Evolutionary conservation across 2,113 vertebrate species (phyloP).

Genomic region (Chaetura pelagica): DNA sequence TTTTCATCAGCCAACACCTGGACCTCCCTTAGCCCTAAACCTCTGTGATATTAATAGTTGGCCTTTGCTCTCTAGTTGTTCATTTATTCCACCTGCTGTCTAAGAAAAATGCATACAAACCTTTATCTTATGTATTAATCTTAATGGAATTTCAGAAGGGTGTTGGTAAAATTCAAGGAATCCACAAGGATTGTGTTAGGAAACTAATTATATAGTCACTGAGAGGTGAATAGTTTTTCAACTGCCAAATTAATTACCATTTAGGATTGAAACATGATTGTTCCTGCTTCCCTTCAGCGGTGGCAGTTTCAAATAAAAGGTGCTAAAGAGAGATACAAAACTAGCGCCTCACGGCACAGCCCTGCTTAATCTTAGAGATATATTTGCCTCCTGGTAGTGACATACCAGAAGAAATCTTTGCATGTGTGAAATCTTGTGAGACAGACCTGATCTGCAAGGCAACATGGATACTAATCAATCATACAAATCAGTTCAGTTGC

Average conservation of each 20-base stretch:
- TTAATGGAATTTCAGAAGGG: not conserved
- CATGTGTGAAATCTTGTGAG: not conserved
- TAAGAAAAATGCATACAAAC: constrained; percentile 18
- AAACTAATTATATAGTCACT: not conserved
- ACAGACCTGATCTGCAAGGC: not conserved
- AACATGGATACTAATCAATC: not conserved
- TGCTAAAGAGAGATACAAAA: not conserved
- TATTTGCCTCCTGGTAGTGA: not conserved
- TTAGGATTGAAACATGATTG: not conserved
- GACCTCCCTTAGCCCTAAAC: not conserved
- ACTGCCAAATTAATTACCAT: not conserved
- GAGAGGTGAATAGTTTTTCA: not conserved
- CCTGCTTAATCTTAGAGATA: not conserved
- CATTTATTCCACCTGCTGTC: constrained; percentile 30
- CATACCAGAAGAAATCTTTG: not conserved
- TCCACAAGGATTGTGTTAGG: not conserved
- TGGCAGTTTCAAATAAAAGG: not conserved
- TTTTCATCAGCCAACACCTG: constrained; percentile 29
- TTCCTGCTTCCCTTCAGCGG: not conserved
- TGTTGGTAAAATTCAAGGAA: not conserved
- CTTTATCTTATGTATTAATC: not conserved
- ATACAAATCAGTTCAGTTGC: not conserved
- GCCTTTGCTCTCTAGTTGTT: constrained; percentile 19
- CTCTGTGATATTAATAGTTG: constrained; percentile 8
- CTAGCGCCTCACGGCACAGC: not conserved